phyloP scores from a whole-genome alignment of 2,113 vertebrate genomes.

The Orcinus orca region DNA sequence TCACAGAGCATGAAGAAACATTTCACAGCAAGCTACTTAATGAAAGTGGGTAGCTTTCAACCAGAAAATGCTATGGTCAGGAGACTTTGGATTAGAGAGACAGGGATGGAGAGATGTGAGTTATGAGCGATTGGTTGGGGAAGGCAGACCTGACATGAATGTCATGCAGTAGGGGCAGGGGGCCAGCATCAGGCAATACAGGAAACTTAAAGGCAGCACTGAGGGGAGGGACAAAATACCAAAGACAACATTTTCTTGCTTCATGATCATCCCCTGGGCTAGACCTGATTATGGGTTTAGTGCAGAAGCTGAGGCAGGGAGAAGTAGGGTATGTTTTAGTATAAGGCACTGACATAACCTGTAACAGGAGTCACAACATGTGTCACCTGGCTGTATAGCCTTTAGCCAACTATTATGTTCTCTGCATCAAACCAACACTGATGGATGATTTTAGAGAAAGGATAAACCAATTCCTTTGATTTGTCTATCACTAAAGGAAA shows the following conservation, averaged over 20 bases:
- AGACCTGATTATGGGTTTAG: background rate
- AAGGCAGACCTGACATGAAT: background rate
- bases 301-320: background rate
- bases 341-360: background rate
- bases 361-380: background rate
- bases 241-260: background rate
- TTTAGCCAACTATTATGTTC: background rate
- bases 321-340: background rate
- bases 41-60: background rate
- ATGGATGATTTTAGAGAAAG: background rate
- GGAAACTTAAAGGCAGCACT: background rate
- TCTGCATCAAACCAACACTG: conserved; percentile 19
- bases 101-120: background rate
- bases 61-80: background rate
- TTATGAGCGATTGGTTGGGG: background rate
- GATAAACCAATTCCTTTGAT: conserved; percentile 4
- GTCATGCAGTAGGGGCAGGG: accelerated
- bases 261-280: background rate
- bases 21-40: background rate
- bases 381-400: background rate
- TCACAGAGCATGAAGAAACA: background rate
- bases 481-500: background rate
- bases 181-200: background rate
- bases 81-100: background rate
- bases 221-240: background rate